These are phyloP conservation scores for Halocynthia aurantium DNA, from an alignment of 23 tunicate genomes.

Conservation along the genomic window DNA sequence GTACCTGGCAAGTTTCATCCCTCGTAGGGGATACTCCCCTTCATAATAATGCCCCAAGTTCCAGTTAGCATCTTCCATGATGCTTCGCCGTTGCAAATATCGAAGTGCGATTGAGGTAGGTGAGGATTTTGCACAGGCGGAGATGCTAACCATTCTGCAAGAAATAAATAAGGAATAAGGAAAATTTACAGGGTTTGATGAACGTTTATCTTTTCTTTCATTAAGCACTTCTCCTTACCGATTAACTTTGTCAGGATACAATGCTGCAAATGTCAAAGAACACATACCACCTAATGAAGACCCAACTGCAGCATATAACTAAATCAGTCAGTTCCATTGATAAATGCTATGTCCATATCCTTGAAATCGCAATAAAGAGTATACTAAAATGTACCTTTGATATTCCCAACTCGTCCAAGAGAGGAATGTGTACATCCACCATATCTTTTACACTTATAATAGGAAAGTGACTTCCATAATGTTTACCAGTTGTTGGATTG, in stretches of 20 bases:
- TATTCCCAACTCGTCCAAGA: slow-evolving; percentile 61
- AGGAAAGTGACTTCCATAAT: slow-evolving; percentile 82
- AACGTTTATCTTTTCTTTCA: not conserved
- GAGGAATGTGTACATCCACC: slow-evolving; percentile 42
- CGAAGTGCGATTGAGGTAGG: slow-evolving; percentile 81
- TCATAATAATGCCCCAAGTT: slow-evolving; percentile 83
- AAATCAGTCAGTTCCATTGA: not conserved
- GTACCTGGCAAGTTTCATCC: slow-evolving; percentile 89
- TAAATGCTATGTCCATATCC: not conserved
- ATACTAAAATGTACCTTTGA: slow-evolving; percentile 30
- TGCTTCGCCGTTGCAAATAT: slow-evolving; percentile 86
- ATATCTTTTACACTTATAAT: slow-evolving; percentile 89
- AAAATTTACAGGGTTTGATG: not conserved
- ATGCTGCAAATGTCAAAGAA: slow-evolving; percentile 79
- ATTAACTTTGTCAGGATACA: slow-evolving; percentile 55
- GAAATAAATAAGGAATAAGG: not conserved
- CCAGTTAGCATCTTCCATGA: slow-evolving; percentile 92
- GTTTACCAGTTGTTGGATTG: slow-evolving; percentile 62
- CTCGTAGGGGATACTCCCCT: slow-evolving; percentile 62
- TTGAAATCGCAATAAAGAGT: not conserved
- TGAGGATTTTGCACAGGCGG: slow-evolving; percentile 64
- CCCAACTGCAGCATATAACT: slow-evolving; percentile 96
- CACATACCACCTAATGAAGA: slow-evolving; percentile 98
- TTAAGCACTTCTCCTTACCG: slow-evolving; percentile 24
- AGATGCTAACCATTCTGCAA: slow-evolving; percentile 56